Base-by-base conservation (phyloP, 92 coral and sea anemone genomes). In the Zoanthus gigantus region DNA sequence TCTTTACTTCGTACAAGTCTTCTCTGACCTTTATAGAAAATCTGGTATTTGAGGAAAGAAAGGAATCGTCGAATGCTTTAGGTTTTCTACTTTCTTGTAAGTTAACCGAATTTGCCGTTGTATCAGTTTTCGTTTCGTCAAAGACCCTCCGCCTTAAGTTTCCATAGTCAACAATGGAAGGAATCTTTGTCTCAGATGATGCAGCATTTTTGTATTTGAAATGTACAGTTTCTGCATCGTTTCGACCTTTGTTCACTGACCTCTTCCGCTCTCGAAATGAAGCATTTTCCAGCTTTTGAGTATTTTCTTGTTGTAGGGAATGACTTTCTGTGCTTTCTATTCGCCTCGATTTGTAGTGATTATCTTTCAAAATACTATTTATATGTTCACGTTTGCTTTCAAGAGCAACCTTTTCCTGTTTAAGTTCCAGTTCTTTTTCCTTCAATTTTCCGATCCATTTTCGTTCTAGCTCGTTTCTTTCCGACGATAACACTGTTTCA, bases 391-490 rank as follows among this genome's bases (percentile, higher is more conserved):
- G 84, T 76, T 86, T 91, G 50, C 91, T 91, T 65, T 92, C 92
- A 61, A 93, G 77, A 17, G 77, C 74, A 18, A 73, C 91, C 61
- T 88, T 80, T 73, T 95, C 94, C 45, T 90, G 88, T 53, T 80
- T 91, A 48, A 95, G 79, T 47, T 90, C 96, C 32, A 91, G 50
- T 80, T 95, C 98, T 87, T 88, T 93, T 48, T 76, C 86, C 79
- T 88, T 95, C 61, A 93, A 56, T 60, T 83, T 91, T 71, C 95
- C 96, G 10, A 90, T 83, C 94, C 96, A 93, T 82, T 88, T 93
- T 67, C 88, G 90, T 86, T 95, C 92, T 15, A 95, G 93, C 52
- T 93, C 98, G 65, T 90, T 87, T 66, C 98, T 91, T 83, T 95
- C 94, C 42, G 85, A 65, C 12, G 98, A 79, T 69, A 95, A 76